These are phyloP conservation scores for Brachionichthys hirsutus DNA, from an alignment of 2,113 vertebrate genomes.

Conservation along the genomic window DNA sequence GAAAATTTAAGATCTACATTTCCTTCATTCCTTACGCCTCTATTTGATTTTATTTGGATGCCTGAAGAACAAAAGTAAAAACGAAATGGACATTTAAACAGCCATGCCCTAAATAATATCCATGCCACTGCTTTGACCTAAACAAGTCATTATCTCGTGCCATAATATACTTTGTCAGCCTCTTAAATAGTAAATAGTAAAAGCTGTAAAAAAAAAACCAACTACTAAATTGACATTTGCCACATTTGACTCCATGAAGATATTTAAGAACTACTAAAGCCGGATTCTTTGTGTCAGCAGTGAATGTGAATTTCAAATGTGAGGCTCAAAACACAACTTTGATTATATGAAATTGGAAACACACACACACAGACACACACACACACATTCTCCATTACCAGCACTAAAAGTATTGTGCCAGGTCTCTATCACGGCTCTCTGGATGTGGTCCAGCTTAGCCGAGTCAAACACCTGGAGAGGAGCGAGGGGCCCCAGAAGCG, in stretches of 20 bases:
- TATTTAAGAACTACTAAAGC: too few relatives aligned
- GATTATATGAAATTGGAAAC: too few relatives aligned
- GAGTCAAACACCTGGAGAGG: constrained; percentile 44
- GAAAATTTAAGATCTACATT: constrained; percentile 18
- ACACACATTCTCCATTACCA: background rate
- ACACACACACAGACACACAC: too few relatives aligned
- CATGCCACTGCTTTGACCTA: too few relatives aligned
- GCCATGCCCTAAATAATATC: too few relatives aligned
- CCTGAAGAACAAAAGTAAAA: background rate
- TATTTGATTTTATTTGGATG: background rate
- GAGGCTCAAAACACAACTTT: constrained; percentile 16
- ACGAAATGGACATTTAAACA: background rate
- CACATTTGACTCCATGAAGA: too few relatives aligned
- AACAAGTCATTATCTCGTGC: constrained; percentile 8
- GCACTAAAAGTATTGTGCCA: constrained; percentile 18
- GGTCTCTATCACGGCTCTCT: constrained; percentile 25
- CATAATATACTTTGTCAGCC: background rate
- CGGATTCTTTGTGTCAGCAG: background rate
- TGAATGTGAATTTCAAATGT: constrained; percentile 14
- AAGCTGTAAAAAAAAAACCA: too few relatives aligned
- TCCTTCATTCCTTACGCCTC: background rate
- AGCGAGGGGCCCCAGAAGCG: constrained; percentile 35
- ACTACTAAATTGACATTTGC: too few relatives aligned
- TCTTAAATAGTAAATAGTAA: too few relatives aligned
- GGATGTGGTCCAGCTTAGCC: constrained; percentile 30